Evolutionary conservation across 2,113 vertebrate species (phyloP).

Genomic region (Mellivora capensis): DNA sequence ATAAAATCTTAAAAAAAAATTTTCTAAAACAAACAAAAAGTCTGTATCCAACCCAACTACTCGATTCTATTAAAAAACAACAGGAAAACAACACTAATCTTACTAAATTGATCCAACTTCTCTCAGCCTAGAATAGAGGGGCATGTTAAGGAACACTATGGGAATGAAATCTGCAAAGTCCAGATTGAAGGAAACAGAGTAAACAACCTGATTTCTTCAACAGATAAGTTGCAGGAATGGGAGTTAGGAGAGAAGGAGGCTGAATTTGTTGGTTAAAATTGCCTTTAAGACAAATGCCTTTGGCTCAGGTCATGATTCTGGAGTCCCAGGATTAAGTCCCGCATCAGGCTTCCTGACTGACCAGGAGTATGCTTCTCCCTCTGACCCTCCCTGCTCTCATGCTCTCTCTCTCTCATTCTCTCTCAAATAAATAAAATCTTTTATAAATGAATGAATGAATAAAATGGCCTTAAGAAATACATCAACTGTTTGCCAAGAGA

Average conservation of each 20-base stretch:
- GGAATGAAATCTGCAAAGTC: neutral
- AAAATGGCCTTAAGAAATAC: neutral
- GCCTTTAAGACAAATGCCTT: neutral
- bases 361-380: no score
- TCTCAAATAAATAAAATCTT: no score
- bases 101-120: neutral
- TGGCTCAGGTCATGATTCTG: no score
- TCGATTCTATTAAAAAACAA: neutral
- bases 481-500: neutral
- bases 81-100: neutral
- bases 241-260: neutral
- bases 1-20: no score
- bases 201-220: neutral
- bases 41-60: neutral
- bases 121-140: neutral
- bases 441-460: neutral
- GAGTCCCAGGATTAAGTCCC: no score
- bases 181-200: neutral
- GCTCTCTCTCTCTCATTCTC: no score
- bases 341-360: no score
- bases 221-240: neutral
- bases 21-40: neutral
- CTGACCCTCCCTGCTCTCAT: no score
- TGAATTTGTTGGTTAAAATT: neutral
- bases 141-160: neutral